Evolutionary conservation across 2,797 vertebrate species (phyloP).

Genomic region (Melanogrammus aeglefinus): DNA sequence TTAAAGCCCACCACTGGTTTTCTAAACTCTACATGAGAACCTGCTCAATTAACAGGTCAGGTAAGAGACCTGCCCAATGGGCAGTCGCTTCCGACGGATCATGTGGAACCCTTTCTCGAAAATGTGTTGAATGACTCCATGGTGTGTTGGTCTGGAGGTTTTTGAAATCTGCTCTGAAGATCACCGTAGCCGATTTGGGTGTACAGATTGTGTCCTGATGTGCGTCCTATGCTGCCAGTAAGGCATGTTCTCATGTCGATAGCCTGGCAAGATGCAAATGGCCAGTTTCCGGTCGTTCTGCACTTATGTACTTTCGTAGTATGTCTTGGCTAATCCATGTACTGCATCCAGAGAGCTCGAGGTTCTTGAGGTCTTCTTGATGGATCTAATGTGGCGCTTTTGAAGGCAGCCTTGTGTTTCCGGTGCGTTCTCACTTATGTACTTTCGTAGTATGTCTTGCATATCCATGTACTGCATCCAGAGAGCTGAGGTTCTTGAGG

Average conservation of each 20-base stretch:
- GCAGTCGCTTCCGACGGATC: not conserved
- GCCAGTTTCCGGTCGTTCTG: too few relatives aligned
- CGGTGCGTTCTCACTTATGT: not conserved
- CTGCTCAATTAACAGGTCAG: constrained; percentile 6
- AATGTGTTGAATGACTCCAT: not conserved
- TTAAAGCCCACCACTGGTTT: constrained; percentile 6
- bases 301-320: too few relatives aligned
- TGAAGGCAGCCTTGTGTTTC: too few relatives aligned
- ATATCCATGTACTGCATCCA: not conserved
- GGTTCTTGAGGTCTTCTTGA: too few relatives aligned
- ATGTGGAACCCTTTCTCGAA: too few relatives aligned
- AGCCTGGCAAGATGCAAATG: not conserved
- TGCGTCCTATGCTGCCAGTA: not conserved
- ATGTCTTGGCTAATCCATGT: too few relatives aligned
- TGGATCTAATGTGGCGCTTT: too few relatives aligned
- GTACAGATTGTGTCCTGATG: not conserved
- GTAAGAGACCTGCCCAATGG: constrained; percentile 6
- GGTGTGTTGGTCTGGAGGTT: too few relatives aligned
- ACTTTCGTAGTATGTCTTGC: not conserved
- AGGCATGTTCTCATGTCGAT: not conserved
- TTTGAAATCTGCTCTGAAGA: not conserved
- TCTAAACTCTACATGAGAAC: constrained; percentile 4
- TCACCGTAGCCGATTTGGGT: constrained; percentile 10
- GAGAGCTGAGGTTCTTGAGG: not conserved
- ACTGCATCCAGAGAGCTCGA: too few relatives aligned